Percentiles rank a stretch among this genome's conserved stretches.
Evolutionary conservation across 2,888 invertebrate species (phyloP).

Genomic region (Tortricodes alternella): DNA sequence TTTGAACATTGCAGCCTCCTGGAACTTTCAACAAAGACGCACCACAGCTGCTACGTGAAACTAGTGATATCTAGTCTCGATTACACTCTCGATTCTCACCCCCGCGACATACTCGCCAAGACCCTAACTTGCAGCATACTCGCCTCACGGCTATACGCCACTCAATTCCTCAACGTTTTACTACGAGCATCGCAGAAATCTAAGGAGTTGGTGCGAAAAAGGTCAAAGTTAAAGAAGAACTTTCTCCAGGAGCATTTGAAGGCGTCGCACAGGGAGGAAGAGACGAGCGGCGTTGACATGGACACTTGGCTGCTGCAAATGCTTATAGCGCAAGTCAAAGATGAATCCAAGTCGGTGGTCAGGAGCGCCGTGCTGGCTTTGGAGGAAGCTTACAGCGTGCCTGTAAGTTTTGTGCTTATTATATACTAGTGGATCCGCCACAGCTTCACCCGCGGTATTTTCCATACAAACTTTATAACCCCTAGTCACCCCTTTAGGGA

Average conservation of each 20-base stretch:
- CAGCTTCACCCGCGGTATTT: too few species aligned
- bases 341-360: conserved; percentile 90
- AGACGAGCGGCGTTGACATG: conserved; percentile 81
- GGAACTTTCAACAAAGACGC: conserved; percentile 90
- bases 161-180: conserved; percentile 94
- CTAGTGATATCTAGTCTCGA: conserved; percentile 95
- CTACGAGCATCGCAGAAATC: conserved; percentile 86
- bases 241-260: conserved; percentile 57
- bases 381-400: conserved; percentile 96
- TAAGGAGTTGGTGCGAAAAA: conserved; percentile 66
- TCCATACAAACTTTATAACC: too few species aligned
- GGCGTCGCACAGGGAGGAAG: conserved; percentile 53
- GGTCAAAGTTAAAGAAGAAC: conserved; percentile 68
- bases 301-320: conserved; percentile 94
- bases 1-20: conserved; percentile 83
- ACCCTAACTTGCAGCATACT: conserved; percentile 83
- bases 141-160: conserved; percentile 89
- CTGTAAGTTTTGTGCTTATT: conserved; percentile 76
- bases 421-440: background rate
- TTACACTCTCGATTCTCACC: conserved; percentile 89
- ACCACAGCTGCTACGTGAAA: conserved; percentile 96
- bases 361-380: conserved; percentile 91
- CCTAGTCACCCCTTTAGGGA: too few species aligned
- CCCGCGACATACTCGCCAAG: conserved; percentile 85
- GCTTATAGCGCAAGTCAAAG: conserved; percentile 92